Evolutionary conservation across 2,113 vertebrate genomes (phyloP), one percentile per base, ranked within the genome.

Genomic region (Trichomycterus rosablanca): DNA sequence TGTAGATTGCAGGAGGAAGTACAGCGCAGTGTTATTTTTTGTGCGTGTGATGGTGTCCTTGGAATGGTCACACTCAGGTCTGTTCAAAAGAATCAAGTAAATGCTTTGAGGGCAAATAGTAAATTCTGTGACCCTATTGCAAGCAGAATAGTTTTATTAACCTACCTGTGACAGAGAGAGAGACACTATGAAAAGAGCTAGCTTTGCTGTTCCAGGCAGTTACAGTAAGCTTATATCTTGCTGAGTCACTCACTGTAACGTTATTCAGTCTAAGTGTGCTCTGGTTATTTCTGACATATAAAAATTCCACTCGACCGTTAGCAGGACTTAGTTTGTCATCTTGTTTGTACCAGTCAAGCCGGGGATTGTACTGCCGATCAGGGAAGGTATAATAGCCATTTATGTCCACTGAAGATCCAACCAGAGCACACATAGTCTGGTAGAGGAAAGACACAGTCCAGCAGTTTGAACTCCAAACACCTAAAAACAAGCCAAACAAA

Each of bases 91-190:
- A 44, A 26, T 9, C 9, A 14, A 5, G 19, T 44, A 6, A 32
- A n/a, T 58, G 10, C n/a, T n/a, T n/a, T n/a, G n/a, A n/a, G n/a
- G n/a, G n/a, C n/a, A n/a, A n/a, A n/a, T n/a, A n/a, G n/a, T n/a
- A n/a, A n/a, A n/a, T n/a, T n/a, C n/a, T n/a, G n/a, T n/a, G n/a
- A n/a, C n/a, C n/a, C n/a, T n/a, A n/a, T n/a, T n/a, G n/a, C n/a
- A n/a, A 35, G 12, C 8, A 35, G 12, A 2, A 10, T 1, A 24
- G 18, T 16, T 32, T 30, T 4, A n/a, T 43, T 34, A 18, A 16
- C 28, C n/a, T 54, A 63, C 61, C 39, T 45, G 26, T 54, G 18
- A 63, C 39, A 11, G 40, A 35, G 12, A 64, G 61, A 44, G 22
- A 12, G 8, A 54, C 42, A 1, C 26, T 39, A 23, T 24, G 4